These are phyloP conservation scores for Pteronura brasiliensis DNA, from an alignment of 2,113 vertebrate species.

Conservation along the genomic window DNA sequence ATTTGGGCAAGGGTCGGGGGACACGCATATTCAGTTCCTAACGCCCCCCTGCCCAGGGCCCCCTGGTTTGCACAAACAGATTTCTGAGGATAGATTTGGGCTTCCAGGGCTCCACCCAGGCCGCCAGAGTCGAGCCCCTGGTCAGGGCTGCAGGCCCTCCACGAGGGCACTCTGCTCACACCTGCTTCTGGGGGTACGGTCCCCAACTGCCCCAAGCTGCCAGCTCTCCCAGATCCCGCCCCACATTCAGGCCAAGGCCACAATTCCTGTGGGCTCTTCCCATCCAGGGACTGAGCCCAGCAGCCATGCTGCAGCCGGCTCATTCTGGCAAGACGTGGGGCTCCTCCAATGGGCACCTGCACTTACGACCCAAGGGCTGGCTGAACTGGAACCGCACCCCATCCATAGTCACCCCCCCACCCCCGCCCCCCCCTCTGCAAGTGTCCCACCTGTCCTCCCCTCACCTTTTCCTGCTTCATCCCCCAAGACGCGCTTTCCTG, in stretches of 20 bases:
- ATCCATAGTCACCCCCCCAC: background rate
- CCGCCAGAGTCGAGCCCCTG: background rate
- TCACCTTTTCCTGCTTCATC: background rate
- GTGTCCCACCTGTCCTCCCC: background rate
- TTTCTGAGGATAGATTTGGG: background rate
- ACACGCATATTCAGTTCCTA: background rate
- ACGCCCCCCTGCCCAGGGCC: background rate
- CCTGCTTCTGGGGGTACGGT: accelerated
- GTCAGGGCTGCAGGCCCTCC: background rate
- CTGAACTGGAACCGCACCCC: background rate
- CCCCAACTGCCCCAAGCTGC: background rate
- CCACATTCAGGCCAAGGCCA: background rate
- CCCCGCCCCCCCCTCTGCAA: too few species aligned
- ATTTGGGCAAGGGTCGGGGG: background rate
- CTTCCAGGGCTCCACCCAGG: background rate
- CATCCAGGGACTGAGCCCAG: background rate
- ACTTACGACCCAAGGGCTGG: background rate
- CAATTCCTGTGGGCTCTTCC: background rate
- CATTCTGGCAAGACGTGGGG: background rate
- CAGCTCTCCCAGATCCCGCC: too few species aligned
- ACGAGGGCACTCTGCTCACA: accelerated
- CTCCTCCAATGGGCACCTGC: background rate
- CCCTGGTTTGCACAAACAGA: background rate
- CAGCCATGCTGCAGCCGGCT: background rate
- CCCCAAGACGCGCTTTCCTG: background rate